phyloP scores from a whole-genome alignment of 2,888 invertebrate genomes.

The Ariolimax columbianus region DNA sequence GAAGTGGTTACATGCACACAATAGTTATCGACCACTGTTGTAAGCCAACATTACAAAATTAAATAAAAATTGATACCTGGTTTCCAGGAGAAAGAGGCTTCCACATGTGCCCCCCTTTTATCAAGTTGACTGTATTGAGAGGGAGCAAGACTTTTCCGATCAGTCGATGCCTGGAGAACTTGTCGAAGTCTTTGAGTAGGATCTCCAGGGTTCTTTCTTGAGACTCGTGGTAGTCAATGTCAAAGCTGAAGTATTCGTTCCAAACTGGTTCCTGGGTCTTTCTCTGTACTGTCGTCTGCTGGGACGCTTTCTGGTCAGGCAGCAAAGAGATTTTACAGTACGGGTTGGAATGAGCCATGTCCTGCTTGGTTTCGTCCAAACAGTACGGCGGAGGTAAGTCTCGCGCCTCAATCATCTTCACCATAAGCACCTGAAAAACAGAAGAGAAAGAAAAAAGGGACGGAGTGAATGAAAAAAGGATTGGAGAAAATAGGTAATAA shows the following conservation, averaged over 20 bases:
- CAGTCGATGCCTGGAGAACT: slow-evolving; percentile 79
- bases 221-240: slow-evolving; percentile 78
- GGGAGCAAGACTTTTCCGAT: slow-evolving; percentile 79
- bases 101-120: slow-evolving; percentile 80
- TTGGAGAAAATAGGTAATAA: no score
- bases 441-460: no score
- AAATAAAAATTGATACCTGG: slow-evolving; percentile 67
- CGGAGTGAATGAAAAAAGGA: no score
- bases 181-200: slow-evolving; percentile 80
- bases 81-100: slow-evolving; percentile 77
- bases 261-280: slow-evolving; percentile 80
- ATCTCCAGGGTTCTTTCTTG: slow-evolving; percentile 78
- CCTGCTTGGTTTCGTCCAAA: slow-evolving; percentile 76
- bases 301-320: slow-evolving; percentile 79
- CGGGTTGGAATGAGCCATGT: slow-evolving; percentile 80
- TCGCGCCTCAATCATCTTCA: slow-evolving; percentile 79
- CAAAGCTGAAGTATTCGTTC: slow-evolving; percentile 78
- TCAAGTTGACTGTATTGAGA: slow-evolving; percentile 77
- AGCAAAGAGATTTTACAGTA: slow-evolving; percentile 78
- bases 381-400: slow-evolving; percentile 78
- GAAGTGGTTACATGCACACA: no score
- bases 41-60: background rate
- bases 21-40: no score
- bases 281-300: slow-evolving; percentile 79
- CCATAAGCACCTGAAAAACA: slow-evolving; percentile 67